Conservation (phyloP, 2,888 invertebrate genomes). For the Diabrotica balteata region DNA sequence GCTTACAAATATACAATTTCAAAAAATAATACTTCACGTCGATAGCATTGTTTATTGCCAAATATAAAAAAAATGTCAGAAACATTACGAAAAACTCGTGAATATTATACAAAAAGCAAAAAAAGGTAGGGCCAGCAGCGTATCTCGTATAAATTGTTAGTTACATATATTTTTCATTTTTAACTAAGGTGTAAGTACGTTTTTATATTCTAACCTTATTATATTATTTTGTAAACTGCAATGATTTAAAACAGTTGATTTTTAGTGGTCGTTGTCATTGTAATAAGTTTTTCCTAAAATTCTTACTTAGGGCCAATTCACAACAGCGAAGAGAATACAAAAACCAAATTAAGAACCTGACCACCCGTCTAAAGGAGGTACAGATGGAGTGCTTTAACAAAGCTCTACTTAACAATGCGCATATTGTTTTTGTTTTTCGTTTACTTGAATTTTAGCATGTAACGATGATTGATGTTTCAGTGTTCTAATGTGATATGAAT, state of each 20-base stretch:
- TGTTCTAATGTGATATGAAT: constrained; percentile 51
- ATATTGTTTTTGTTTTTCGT: constrained; percentile 14
- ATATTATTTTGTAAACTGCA: no score
- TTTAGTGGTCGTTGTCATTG: neutral
- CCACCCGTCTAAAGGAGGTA: constrained; percentile 99
- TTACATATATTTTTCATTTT: no score
- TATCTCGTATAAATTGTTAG: no score
- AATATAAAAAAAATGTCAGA: no score
- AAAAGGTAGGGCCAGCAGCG: no score
- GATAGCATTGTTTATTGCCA: no score
- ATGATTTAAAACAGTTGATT: neutral
- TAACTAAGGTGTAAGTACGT: no score
- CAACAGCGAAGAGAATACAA: constrained; percentile 99
- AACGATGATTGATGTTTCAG: constrained; percentile 27
- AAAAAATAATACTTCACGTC: no score
- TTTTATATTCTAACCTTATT: no score
- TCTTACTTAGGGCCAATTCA: constrained; percentile 86
- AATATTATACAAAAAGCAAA: no score
- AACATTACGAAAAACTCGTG: no score
- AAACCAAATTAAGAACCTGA: constrained; percentile 99
- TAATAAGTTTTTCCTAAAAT: neutral
- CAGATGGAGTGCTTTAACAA: constrained; percentile 42
- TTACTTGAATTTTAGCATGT: constrained; percentile 27
- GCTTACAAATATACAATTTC: no score
- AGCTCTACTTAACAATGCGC: constrained; percentile 25